A percentile compares a stretch with the other conserved stretches of the same genome.
Evolutionary conservation across 1,140 invertebrate genomes (phyloP).

Genomic region (Atta colombica): DNA sequence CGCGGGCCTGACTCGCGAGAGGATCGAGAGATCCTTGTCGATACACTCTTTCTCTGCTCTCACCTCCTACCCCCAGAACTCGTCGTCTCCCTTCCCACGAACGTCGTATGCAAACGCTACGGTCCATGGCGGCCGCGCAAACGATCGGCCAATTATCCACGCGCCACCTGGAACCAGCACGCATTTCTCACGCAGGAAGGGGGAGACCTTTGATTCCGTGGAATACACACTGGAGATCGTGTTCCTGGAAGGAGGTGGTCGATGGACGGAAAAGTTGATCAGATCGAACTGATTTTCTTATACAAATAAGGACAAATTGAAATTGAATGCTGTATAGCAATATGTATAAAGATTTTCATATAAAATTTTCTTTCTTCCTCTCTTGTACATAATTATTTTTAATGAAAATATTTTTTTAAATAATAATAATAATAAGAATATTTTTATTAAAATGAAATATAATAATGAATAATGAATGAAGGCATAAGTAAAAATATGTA

Average conservation of each 20-base stretch:
- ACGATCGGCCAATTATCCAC: slow-evolving; percentile 79
- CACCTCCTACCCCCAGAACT: background rate
- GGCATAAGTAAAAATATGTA: too few species aligned
- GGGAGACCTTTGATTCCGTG: background rate
- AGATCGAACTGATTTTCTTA: background rate
- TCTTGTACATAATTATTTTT: background rate
- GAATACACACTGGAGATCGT: background rate
- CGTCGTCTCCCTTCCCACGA: background rate
- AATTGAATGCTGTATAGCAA: background rate
- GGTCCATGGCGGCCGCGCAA: slow-evolving; percentile 69
- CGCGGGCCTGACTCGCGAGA: slow-evolving; percentile 64
- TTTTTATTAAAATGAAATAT: background rate
- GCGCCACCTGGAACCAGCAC: slow-evolving; percentile 67
- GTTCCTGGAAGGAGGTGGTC: background rate
- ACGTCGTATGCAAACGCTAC: slow-evolving; percentile 54
- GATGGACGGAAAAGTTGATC: background rate
- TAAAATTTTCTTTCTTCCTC: background rate
- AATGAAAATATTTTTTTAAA: background rate
- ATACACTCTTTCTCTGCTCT: slow-evolving; percentile 65
- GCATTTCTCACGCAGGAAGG: slow-evolving; percentile 16
- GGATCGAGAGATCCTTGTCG: slow-evolving; percentile 80
- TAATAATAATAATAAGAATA: background rate
- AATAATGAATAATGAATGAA: background rate
- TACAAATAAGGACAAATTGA: background rate
- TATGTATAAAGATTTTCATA: background rate